Evolutionary conservation across 2,888 invertebrate genomes (phyloP), one percentile per base, ranked within the genome.

Genomic region (Saturnia pavonia): DNA sequence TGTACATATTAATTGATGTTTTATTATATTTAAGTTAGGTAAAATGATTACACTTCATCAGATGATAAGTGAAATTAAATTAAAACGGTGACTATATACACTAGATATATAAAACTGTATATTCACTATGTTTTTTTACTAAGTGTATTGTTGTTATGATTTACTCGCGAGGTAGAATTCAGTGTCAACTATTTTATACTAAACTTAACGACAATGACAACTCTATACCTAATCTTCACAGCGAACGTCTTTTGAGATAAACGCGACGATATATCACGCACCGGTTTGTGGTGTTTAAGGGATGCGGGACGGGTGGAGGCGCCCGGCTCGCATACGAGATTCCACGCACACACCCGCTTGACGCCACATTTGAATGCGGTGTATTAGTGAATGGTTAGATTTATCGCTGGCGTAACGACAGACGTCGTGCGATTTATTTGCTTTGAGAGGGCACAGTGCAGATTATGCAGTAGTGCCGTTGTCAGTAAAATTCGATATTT

Each of bases 341-440:
- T 77, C 27, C 22, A 27, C 14, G 69, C 43, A 40, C 16, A 75
- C 75, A 74, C 75, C 74, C 57, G 27, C 16, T 14, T 27, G 27
- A 48, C 80, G 88, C 84, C 86, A 87, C 88, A 90, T 91, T 91
- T 91, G 91, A 91, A 91, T 91, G 89, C 84, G 88, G 88, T 87
- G 88, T 90, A 91, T 90, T 91, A 89, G 89, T 87, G 88, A 91
- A 89, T 87, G 89, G 86, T 80, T 80, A 88, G 91, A 91, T 92
- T 91, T 92, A 92, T 90, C 80, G 86, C 80, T 78, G 81, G 74
- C 77, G 83, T 81, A 84, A 86, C 84, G 87, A 82, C 85, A 85
- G 86, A 75, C 84, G 82, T 83, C 84, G 80, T 71, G 78, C 85
- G 86, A 90, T 90, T 90, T 91, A 89, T 89, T 79, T 76, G 73